A percentile compares a stretch with the other conserved stretches of the same genome.
These are phyloP conservation scores for Drosophila mulleri DNA, from an alignment of 2,888 invertebrate species.

Conservation along the genomic window DNA sequence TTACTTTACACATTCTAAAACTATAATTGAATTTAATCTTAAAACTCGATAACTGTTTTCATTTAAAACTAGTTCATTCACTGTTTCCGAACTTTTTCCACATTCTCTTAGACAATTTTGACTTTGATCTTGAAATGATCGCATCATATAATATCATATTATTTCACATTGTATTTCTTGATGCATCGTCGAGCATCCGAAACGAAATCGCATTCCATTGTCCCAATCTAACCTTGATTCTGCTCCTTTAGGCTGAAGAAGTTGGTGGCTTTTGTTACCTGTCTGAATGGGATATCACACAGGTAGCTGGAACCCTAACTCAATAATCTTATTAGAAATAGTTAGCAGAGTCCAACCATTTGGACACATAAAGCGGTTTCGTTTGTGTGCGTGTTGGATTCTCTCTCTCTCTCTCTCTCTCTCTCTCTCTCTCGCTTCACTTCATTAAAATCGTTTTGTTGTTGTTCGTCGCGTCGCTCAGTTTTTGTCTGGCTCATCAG, in stretches of 20 bases:
- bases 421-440: constrained; percentile 41
- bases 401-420: constrained; percentile 35
- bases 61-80: not conserved
- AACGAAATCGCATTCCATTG: constrained; percentile 42
- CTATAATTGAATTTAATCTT: not conserved
- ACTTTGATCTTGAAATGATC: constrained; percentile 35
- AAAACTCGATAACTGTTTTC: not conserved
- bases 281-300: constrained; percentile 47
- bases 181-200: constrained; percentile 13
- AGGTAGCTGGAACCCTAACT: constrained; percentile 40
- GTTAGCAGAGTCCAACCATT: constrained; percentile 25
- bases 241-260: not conserved
- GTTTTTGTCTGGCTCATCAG: constrained; percentile 41
- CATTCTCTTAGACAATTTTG: constrained; percentile 1
- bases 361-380: constrained; percentile 10
- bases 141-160: constrained; percentile 28
- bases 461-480: constrained; percentile 12
- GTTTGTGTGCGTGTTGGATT: constrained; percentile 27
- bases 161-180: constrained; percentile 25
- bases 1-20: not conserved
- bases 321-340: constrained; percentile 65
- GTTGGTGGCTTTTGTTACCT: constrained; percentile 49
- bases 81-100: not conserved
- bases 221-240: constrained; percentile 36
- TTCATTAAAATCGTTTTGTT: constrained; percentile 57